Base-by-base conservation (phyloP, 2,888 invertebrate genomes). In the Empis livida region DNA sequence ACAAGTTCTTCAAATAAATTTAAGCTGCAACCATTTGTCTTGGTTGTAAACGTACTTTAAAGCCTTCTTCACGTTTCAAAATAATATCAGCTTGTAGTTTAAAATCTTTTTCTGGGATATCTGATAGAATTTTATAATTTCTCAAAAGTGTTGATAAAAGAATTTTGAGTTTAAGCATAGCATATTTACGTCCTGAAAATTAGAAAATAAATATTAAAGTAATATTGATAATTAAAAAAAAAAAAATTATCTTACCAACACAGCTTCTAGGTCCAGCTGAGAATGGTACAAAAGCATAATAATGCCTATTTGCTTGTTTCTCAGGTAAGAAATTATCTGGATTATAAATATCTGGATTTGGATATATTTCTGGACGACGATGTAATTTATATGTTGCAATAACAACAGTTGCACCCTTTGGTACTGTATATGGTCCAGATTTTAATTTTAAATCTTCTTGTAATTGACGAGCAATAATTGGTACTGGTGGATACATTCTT, bases 271-370 rank as follows among this genome's bases (percentile, higher is more conserved):
- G 86, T 37, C 86, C 87, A 51, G 87, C 87, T 44, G 85, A 86
- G 74, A 87, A 88, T 11, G 87, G 86, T 45, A 87, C 79, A 59
- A 80, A 88, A 5, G 84, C 79, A 62, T 87, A 87, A 61, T 84
- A 86, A 61, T 89, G 87, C 50, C 90, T 77, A 56, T 79, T 78
- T 43, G 81, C 80, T 51, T 80, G 81, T 54, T 76, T 79, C 60
- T 90, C 89, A 0, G 87, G 84, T 53, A 88, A 72, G 73, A 90
- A 91, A 63, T 89, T 83, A 65, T 90, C 89, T 2, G 91, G 90
- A 70, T 90, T 75, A 62, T 86, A 91, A 52, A 72, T 74, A 40
- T 79, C 72, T 0, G 91, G 84, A 65, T 91, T 82, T 10, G 83
- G 79, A 67, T 84, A 91, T 44, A 80, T 74, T 54, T 82, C 78